Evolutionary conservation across 2,888 invertebrate genomes (phyloP).

Genomic region (Alentia gelatinosa): DNA sequence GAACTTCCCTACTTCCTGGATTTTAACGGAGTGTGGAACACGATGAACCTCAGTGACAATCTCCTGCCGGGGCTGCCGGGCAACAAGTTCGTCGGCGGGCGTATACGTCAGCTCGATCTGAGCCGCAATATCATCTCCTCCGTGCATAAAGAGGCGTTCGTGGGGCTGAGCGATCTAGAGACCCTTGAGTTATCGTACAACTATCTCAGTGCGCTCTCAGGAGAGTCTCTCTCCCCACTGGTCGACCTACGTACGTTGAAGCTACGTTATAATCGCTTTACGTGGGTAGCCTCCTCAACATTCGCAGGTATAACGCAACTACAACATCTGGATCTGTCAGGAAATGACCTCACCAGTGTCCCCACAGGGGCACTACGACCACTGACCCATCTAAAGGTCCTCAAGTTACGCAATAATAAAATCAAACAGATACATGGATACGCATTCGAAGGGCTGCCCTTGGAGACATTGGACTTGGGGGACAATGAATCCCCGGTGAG

Average conservation of each 20-base stretch:
- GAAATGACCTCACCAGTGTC: conserved; percentile 59
- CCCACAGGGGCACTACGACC: conserved; percentile 55
- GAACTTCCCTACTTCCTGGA: conserved; percentile 59
- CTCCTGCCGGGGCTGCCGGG: conserved; percentile 55
- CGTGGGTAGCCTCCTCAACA: conserved; percentile 33
- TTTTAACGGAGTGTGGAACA: conserved; percentile 59
- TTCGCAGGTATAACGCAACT: conserved; percentile 54
- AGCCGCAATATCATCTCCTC: conserved; percentile 56
- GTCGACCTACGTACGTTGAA: conserved; percentile 41
- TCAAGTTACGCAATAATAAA: conserved; percentile 62
- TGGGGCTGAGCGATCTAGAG: conserved; percentile 55
- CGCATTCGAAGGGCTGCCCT: conserved; percentile 58
- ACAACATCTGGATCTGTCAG: conserved; percentile 59
- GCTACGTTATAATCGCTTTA: conserved; percentile 62
- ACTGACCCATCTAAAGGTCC: conserved; percentile 53
- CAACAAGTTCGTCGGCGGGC: conserved; percentile 56
- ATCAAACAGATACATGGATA: conserved; percentile 54
- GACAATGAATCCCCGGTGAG: conserved; percentile 58
- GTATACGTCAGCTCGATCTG: conserved; percentile 56
- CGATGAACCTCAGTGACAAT: conserved; percentile 61
- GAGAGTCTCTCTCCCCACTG: conserved; percentile 49
- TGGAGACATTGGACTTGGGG: conserved; percentile 61
- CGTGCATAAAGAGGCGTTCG: conserved; percentile 56
- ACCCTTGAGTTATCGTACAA: conserved; percentile 61
- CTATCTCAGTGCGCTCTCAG: conserved; percentile 46